Evolutionary conservation across 2,888 invertebrate species (phyloP), one percentile per base, ranked within the genome.

Genomic region (Poecilus cupreus): DNA sequence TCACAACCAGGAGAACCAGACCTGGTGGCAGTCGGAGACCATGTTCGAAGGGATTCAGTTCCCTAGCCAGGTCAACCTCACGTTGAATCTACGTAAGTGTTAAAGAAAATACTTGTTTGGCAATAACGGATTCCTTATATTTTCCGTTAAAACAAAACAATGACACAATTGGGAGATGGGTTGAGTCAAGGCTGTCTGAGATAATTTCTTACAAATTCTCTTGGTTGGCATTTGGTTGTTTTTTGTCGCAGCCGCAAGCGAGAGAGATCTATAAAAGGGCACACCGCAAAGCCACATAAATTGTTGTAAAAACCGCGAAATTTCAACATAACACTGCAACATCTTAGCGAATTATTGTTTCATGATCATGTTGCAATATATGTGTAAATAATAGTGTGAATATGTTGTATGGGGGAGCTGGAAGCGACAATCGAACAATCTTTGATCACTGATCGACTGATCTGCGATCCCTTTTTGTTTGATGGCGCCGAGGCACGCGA

Each of bases 21-120:
- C 98, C 0, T 98, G 97, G 97, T 98, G 98, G 98, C 98, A 98
- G 88, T 98, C 98, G 0, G 98, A 98, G 88, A 99, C 99, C 1
- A 98, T 99, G 97, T 93, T 93, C 86, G 97, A 99, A 87, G 96
- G 95, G 24, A 94, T 98, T 80, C 96, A 97, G 88, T 96, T 95
- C 88, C 97, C 98, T 0, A 95, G 94, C 86, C 94, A 94, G 89
- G 98, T 99, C 85, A 98, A 98, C 89, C 91, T 99, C 83, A 98
- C 98, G 0, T 90, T 99, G 32, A 92, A 95, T 87, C 91, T 98
- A 83, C 94, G 97, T 97, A 87, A 91, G 91, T 87, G 54, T n/a
- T 5, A 49, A 18, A 11, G 4, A 39, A 39, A n/a, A n/a, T n/a
- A n/a, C n/a, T n/a, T n/a, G n/a, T n/a, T n/a, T n/a, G n/a, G n/a